phyloP scores from a whole-genome alignment of 2,888 invertebrate genomes.

The Chamaedrilus cognettii region DNA sequence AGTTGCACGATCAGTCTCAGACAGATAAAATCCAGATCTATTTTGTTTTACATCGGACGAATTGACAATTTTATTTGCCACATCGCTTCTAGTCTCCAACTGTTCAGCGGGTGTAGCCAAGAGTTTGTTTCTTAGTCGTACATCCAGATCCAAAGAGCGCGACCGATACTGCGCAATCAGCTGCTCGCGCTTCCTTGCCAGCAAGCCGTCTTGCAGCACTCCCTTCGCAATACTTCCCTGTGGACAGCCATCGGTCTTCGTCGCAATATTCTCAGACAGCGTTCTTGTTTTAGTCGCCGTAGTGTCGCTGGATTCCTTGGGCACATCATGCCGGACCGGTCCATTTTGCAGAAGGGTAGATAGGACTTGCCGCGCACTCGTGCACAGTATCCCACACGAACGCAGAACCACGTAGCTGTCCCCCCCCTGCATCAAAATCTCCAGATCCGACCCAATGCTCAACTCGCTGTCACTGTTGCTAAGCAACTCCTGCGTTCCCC shows the following conservation, averaged over 20 bases:
- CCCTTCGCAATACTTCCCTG: not conserved
- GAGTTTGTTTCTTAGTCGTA: too few species aligned
- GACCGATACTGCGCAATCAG: not conserved
- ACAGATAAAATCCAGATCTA: too few species aligned
- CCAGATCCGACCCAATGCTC: constrained; percentile 27
- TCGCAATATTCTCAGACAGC: too few species aligned
- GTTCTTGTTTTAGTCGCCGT: too few species aligned
- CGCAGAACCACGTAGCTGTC: constrained; percentile 51
- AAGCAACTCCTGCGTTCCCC: constrained; percentile 58
- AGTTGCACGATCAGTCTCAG: too few species aligned
- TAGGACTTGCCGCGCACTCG: constrained; percentile 47
- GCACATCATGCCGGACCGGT: not conserved
- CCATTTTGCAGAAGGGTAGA: not conserved
- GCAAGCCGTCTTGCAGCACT: not conserved
- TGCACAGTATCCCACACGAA: constrained; percentile 59
- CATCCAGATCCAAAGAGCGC: not conserved
- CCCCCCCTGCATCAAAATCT: constrained; percentile 5
- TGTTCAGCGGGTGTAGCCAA: too few species aligned
- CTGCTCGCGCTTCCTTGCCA: not conserved
- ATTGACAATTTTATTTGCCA: too few species aligned
- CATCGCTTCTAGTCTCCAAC: too few species aligned
- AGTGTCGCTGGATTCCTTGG: too few species aligned
- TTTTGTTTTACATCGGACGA: not conserved
- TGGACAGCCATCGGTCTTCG: not conserved
- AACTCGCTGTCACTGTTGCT: constrained; percentile 16